phyloP scores from a whole-genome alignment of 92 coral and sea anemone genomes.

The Actinostola sp. region DNA sequence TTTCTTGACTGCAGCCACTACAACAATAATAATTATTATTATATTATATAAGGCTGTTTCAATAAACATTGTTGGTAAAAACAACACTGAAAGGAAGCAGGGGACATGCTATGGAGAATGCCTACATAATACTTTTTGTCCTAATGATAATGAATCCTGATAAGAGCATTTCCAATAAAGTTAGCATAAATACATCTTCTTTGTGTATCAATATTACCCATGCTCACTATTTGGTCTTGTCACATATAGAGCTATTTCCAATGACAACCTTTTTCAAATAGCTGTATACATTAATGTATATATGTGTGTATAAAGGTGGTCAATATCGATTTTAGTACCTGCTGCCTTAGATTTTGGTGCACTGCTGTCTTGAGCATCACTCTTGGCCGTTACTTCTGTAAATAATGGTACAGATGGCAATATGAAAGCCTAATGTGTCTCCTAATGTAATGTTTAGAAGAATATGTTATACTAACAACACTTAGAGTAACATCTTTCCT shows the following conservation, averaged over 20 bases:
- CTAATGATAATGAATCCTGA: too few species aligned
- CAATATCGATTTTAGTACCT: constrained; percentile 36
- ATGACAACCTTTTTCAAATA: neutral
- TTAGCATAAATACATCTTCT: too few species aligned
- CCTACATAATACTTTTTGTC: too few species aligned
- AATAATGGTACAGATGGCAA: neutral
- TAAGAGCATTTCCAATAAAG: too few species aligned
- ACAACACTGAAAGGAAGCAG: neutral
- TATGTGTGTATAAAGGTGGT: neutral
- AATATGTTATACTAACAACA: neutral
- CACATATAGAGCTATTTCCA: neutral
- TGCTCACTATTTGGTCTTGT: neutral
- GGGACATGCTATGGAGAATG: too few species aligned
- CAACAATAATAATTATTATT: neutral
- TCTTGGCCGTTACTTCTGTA: constrained; percentile 48
- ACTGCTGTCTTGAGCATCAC: constrained; percentile 48
- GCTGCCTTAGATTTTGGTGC: constrained; percentile 75
- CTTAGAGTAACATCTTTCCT: neutral
- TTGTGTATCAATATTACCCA: neutral
- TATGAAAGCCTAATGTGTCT: neutral
- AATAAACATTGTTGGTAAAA: neutral
- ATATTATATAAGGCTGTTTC: neutral
- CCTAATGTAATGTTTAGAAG: too few species aligned
- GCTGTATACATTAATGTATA: neutral
- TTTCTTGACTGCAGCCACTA: constrained; percentile 71